phyloP scores from a whole-genome alignment of 1,140 invertebrate genomes.

The Penaeus japonicus region DNA sequence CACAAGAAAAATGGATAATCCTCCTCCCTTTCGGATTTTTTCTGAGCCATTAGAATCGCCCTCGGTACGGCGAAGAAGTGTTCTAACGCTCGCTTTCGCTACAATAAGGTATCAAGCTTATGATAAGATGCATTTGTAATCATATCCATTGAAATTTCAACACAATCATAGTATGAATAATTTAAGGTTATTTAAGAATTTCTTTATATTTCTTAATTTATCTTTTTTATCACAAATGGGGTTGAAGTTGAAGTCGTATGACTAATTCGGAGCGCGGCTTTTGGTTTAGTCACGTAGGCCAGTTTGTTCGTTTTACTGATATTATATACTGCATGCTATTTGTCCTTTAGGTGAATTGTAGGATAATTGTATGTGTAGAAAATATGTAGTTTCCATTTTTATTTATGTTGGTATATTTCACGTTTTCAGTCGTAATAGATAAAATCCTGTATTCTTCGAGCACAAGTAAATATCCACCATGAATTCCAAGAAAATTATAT shows the following conservation, averaged over 20 bases:
- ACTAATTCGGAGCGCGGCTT: neutral
- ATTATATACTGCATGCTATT: neutral
- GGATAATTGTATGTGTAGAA: neutral
- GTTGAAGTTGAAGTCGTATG: neutral
- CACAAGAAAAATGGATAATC: no score
- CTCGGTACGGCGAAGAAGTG: no score
- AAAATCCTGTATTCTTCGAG: no score
- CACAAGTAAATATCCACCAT: neutral
- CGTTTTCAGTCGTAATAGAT: no score
- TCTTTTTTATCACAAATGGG: neutral
- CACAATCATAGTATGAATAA: neutral
- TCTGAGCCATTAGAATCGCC: no score
- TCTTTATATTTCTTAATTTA: neutral
- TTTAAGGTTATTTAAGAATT: neutral
- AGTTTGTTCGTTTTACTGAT: neutral
- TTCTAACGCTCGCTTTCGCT: no score
- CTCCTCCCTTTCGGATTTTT: no score
- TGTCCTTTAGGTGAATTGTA: neutral
- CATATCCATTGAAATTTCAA: no score
- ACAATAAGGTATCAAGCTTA: no score
- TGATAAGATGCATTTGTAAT: no score
- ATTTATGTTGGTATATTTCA: no score
- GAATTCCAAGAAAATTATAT: neutral
- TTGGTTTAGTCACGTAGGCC: constrained; percentile 32
- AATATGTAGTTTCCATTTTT: neutral